Evolutionary conservation across 53 echinoderm and acorn worm species (phyloP), one percentile per base, ranked within the genome.

Genomic region (Paracentrotus lividus): DNA sequence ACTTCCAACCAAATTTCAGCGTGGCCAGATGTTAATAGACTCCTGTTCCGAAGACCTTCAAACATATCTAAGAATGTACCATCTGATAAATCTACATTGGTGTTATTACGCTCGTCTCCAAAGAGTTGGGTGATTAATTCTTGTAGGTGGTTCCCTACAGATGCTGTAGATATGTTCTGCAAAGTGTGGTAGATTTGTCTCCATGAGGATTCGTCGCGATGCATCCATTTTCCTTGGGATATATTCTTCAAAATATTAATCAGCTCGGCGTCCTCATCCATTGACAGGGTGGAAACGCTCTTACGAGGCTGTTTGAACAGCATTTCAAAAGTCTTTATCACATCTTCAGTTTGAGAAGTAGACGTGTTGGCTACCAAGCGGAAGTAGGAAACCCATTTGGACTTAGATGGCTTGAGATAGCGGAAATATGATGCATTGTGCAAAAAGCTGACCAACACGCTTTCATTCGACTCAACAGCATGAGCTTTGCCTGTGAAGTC

Each of bases 221-320:
- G 33, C 2, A 86, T n/a, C 56, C 53, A 55, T 18, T 86, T 3
- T 86, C 56, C 56, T 18, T 34, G 33, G 20, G 86, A 56, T 55
- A 86, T 86, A 34, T 86, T 86, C 56, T 86, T 52, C 54, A 86
- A 54, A 23, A 86, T 86, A 21, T 86, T 38, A 8, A 86, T 55
- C 32, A 86, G 56, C 36, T 56, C 55, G 43, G 33, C 18, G 54
- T 34, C 32, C 56, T 86, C 36, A 56, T 81, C 49, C 2, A 81
- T 26, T 24, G 81, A n/a, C 18, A 81, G 49, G 21, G 26, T 26
- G 13, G 49, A 2, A 10, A 27, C 47, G 81, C 81, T n/a, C 27
- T 81, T 23, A n/a, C 47, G 47, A 1, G 81, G 20, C 81, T 81
- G 81, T 13, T 81, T 47, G 7, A 49, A 12, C n/a, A 81, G n/a